Conservation (phyloP, 2,113 vertebrate species). For the Benitochromis conjunctus region DNA sequence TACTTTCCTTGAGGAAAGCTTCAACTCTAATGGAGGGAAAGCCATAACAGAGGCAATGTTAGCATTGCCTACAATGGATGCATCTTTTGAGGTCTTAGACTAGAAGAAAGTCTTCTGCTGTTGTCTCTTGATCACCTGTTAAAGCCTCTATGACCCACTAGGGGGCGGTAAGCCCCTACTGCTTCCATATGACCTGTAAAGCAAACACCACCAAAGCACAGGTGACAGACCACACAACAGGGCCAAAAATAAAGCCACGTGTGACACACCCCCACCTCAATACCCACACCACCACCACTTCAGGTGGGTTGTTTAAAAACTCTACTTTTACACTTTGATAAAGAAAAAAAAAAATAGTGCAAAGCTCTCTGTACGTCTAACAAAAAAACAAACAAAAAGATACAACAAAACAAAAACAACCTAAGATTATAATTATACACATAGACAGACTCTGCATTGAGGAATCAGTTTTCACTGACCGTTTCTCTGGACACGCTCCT, state of each 20-base stretch:
- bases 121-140: constrained; percentile 72
- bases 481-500: constrained; percentile 76
- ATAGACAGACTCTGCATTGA: background rate
- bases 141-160: constrained; percentile 65
- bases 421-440: background rate
- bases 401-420: background rate
- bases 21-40: constrained; percentile 3
- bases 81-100: constrained; percentile 21
- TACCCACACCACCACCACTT: too few species aligned
- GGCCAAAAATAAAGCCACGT: background rate
- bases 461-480: constrained; percentile 66
- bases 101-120: constrained; percentile 2
- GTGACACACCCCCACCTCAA: background rate
- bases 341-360: background rate
- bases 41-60: background rate
- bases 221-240: constrained; percentile 31
- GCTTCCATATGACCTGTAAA: constrained; percentile 65
- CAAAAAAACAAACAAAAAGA: background rate
- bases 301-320: background rate
- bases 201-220: constrained; percentile 46
- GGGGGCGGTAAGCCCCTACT: constrained; percentile 60
- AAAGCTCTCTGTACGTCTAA: background rate
- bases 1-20: background rate
- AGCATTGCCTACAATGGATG: constrained; percentile 20
- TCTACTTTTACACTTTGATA: background rate